Conservation (phyloP, 2,888 invertebrate species). For the Leucoma salicis region DNA sequence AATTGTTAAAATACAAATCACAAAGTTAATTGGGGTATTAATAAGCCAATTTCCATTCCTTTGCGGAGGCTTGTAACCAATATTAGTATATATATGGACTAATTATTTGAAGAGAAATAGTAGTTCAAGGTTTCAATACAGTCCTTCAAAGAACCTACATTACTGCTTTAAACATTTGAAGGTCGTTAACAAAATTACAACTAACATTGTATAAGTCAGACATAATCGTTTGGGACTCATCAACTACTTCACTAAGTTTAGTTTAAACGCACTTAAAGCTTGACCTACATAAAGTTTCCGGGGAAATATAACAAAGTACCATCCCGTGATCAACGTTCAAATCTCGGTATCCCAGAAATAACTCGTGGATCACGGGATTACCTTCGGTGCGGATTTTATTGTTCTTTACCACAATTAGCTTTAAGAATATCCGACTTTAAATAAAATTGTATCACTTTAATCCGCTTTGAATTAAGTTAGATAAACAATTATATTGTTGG, state of each 20-base stretch:
- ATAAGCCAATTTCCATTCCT: no score
- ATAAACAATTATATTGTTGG: not conserved
- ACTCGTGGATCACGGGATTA: conserved; percentile 29
- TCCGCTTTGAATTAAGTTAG: conserved; percentile 1
- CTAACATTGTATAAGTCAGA: conserved; percentile 8
- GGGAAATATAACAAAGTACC: conserved; percentile 25
- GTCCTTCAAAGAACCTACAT: no score
- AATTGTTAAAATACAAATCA: no score
- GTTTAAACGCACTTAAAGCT: conserved; percentile 27
- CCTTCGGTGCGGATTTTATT: conserved; percentile 27
- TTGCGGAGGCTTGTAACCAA: no score
- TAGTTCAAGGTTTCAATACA: no score
- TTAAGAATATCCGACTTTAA: conserved; percentile 19
- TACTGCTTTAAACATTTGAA: conserved; percentile 2
- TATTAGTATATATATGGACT: no score
- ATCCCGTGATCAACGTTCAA: conserved; percentile 25
- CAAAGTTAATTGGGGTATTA: no score
- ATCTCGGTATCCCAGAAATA: conserved; percentile 30
- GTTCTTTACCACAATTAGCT: conserved; percentile 30
- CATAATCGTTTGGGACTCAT: conserved; percentile 14
- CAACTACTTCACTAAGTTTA: conserved; percentile 19
- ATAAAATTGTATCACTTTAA: conserved; percentile 22
- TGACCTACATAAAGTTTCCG: conserved; percentile 30
- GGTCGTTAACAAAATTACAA: not conserved
- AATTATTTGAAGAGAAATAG: no score